Evolutionary conservation across 2,888 invertebrate species (phyloP).

Genomic region (Smittia aterrima): DNA sequence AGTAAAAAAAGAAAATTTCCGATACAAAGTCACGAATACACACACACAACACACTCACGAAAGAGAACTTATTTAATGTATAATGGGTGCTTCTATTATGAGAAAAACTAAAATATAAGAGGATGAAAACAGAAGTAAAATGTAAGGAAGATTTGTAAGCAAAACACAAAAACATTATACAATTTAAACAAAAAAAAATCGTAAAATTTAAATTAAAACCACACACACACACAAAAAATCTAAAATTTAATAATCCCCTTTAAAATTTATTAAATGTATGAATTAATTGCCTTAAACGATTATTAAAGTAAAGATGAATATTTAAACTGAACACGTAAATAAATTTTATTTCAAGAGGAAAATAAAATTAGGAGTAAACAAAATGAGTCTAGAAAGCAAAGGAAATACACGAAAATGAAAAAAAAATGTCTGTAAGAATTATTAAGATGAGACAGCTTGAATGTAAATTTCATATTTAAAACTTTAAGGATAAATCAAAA

Average conservation of each 20-base stretch:
- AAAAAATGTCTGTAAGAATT: constrained; percentile 22
- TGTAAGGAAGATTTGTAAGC: constrained; percentile 30
- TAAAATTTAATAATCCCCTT: constrained; percentile 18
- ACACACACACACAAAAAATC: constrained; percentile 33
- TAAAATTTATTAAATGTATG: constrained; percentile 43
- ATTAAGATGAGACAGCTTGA: not conserved
- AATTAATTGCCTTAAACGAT: constrained; percentile 45
- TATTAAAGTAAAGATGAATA: constrained; percentile 18
- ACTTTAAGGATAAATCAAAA: constrained; percentile 27
- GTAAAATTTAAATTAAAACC: constrained; percentile 21
- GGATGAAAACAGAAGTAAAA: constrained; percentile 25
- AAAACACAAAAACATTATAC: constrained; percentile 27
- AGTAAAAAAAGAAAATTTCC: not conserved
- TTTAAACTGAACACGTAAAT: not conserved
- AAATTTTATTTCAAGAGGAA: not conserved
- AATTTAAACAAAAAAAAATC: constrained; percentile 36
- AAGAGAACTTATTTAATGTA: constrained; percentile 38
- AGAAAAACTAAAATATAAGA: constrained; percentile 28
- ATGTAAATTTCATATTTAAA: constrained; percentile 35
- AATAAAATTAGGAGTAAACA: not conserved
- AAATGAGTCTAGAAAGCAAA: not conserved
- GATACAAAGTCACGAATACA: not conserved
- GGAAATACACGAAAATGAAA: not conserved
- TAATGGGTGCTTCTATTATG: constrained; percentile 40
- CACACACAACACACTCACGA: not conserved